Evolutionary conservation across 2,888 invertebrate species (phyloP).

Genomic region (Anticlea derivata): DNA sequence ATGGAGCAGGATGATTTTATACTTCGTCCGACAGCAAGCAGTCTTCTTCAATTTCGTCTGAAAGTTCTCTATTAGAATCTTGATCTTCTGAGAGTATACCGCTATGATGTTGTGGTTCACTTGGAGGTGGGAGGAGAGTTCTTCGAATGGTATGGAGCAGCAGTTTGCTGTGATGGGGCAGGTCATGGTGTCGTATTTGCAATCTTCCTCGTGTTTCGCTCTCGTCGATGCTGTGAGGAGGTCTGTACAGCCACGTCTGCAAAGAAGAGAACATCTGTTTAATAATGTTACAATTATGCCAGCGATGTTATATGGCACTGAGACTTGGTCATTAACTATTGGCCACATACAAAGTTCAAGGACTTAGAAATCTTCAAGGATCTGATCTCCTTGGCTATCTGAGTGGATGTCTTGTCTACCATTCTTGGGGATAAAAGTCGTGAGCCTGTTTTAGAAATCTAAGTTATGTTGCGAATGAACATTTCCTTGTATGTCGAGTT

Average conservation of each 20-base stretch:
- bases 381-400: too few species aligned
- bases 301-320: too few species aligned
- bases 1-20: conserved; percentile 73
- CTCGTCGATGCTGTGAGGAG: conserved; percentile 67
- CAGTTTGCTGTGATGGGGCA: conserved; percentile 77
- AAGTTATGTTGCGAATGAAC: not conserved
- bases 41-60: conserved; percentile 77
- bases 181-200: conserved; percentile 74
- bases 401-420: too few species aligned
- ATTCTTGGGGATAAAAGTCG: too few species aligned
- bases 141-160: conserved; percentile 71
- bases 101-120: conserved; percentile 73
- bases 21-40: conserved; percentile 76
- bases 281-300: too few species aligned
- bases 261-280: conserved; percentile 39
- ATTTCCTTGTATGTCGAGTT: not conserved
- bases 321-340: too few species aligned
- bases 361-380: too few species aligned
- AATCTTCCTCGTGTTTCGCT: conserved; percentile 74
- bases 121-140: conserved; percentile 70
- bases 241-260: conserved; percentile 77
- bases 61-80: conserved; percentile 78
- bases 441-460: not conserved
- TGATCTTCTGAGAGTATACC: conserved; percentile 78
- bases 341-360: too few species aligned